phyloP scores from a whole-genome alignment of 53 echinoderm and acorn worm genomes.

The Echinarachnius parma region DNA sequence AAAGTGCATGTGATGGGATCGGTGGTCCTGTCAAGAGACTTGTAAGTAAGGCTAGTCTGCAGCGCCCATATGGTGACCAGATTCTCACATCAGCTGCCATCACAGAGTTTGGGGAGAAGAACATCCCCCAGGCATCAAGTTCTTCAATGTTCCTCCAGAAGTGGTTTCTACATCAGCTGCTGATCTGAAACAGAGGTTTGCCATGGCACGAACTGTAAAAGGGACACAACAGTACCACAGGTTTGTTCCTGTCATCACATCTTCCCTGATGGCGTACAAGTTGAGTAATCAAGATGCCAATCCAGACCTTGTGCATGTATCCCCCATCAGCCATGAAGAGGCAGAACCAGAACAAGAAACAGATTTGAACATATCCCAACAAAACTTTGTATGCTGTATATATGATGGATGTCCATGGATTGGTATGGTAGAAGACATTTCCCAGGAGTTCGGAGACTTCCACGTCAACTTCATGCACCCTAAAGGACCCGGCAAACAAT shows the following conservation, averaged over 20 bases:
- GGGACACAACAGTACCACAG: slow-evolving; percentile 54
- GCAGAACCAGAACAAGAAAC: neutral
- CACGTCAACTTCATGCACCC: neutral
- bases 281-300: slow-evolving; percentile 30
- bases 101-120: slow-evolving; percentile 38
- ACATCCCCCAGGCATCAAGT: slow-evolving; percentile 58
- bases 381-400: slow-evolving; percentile 37
- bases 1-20: slow-evolving; percentile 69
- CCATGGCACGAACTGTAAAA: slow-evolving; percentile 40
- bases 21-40: slow-evolving; percentile 56
- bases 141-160: slow-evolving; percentile 53
- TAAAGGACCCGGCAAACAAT: no score
- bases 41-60: slow-evolving; percentile 41
- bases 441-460: no score
- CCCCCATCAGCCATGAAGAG: neutral
- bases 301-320: slow-evolving; percentile 27
- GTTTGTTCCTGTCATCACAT: slow-evolving; percentile 37
- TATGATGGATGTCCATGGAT: slow-evolving; percentile 26
- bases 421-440: neutral
- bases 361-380: slow-evolving; percentile 14
- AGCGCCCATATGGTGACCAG: slow-evolving; percentile 44
- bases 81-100: slow-evolving; percentile 49
- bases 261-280: slow-evolving; percentile 46
- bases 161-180: slow-evolving; percentile 9
- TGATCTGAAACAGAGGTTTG: slow-evolving; percentile 34